Evolutionary conservation across 2,888 invertebrate genomes (phyloP).

Genomic region (Colletes collaris): DNA sequence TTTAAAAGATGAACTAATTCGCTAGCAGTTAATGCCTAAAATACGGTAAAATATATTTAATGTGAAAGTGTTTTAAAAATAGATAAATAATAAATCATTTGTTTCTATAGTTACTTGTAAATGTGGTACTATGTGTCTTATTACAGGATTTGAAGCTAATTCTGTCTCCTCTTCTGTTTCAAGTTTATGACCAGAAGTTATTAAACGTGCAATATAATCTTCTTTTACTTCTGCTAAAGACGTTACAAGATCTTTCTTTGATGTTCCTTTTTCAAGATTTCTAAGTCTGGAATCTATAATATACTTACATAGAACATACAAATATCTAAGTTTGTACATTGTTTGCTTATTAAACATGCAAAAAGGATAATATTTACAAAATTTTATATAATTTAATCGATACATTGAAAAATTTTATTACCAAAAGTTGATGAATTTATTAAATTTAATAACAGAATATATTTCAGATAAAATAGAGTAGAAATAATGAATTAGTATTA

Average conservation of each 20-base stretch:
- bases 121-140: constrained; percentile 82
- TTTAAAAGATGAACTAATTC: constrained; percentile 84
- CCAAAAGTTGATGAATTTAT: constrained; percentile 3
- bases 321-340: background rate
- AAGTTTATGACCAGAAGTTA: constrained; percentile 84
- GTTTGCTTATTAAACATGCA: background rate
- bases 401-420: background rate
- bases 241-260: constrained; percentile 85
- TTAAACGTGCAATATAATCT: constrained; percentile 86
- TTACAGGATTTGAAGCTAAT: constrained; percentile 77
- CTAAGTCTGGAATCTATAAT: constrained; percentile 74
- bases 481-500: background rate
- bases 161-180: constrained; percentile 82
- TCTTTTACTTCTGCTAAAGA: constrained; percentile 85
- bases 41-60: constrained; percentile 17
- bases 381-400: background rate
- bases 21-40: constrained; percentile 83
- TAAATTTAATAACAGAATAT: background rate
- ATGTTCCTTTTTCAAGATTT: constrained; percentile 76
- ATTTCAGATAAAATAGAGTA: constrained; percentile 3
- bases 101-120: constrained; percentile 72
- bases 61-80: background rate
- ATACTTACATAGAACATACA: background rate
- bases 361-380: background rate
- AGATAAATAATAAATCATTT: background rate